A percentile compares a stretch with the other conserved stretches of the same genome.
These are phyloP conservation scores for Rhabdornis inornatus DNA, from an alignment of 2,113 vertebrate species.

Conservation along the genomic window DNA sequence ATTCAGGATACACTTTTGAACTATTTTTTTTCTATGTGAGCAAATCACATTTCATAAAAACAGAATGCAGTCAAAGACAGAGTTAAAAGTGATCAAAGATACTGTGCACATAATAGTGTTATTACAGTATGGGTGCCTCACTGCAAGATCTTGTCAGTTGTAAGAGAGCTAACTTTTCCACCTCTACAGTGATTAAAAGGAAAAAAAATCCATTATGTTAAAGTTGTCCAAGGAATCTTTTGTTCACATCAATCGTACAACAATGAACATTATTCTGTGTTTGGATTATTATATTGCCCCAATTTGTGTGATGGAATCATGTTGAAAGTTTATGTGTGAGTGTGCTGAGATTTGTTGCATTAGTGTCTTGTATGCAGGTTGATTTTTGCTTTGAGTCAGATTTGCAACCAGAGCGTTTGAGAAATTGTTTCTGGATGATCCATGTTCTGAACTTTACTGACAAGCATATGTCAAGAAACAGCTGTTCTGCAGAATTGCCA, in stretches of 20 bases:
- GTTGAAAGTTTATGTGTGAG: fast-evolving
- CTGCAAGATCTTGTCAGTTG: background rate
- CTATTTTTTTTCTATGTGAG: background rate
- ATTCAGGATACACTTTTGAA: background rate
- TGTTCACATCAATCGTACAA: fast-evolving
- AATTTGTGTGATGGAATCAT: background rate
- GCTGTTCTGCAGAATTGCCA: background rate
- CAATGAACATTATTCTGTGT: background rate
- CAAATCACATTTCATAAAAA: background rate
- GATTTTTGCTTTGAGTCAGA: background rate
- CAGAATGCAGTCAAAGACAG: background rate
- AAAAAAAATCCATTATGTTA: background rate
- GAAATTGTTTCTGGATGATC: background rate
- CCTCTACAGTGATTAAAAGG: background rate
- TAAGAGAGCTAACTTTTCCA: background rate
- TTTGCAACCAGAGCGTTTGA: background rate
- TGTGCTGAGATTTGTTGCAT: background rate
- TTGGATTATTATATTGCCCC: background rate
- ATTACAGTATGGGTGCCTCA: background rate
- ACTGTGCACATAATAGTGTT: background rate
- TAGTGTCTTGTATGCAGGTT: background rate
- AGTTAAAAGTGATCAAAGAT: background rate
- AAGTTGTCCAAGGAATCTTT: background rate
- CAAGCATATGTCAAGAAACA: background rate
- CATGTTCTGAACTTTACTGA: background rate